phyloP scores from a whole-genome alignment of 2,888 invertebrate genomes.

The Theretra japonica region DNA sequence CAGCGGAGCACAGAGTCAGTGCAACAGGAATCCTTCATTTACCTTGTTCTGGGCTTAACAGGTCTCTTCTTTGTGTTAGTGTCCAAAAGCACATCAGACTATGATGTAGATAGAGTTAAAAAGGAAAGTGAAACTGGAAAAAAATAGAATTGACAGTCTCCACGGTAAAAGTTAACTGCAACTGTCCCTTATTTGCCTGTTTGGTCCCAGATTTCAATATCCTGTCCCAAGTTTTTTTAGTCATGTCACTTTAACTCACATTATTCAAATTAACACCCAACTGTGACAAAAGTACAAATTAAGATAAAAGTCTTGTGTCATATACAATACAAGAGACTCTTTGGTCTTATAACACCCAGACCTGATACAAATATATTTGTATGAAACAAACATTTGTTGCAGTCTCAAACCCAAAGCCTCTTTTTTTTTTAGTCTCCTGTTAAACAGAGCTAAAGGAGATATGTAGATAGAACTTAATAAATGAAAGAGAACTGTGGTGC shows the following conservation, averaged over 20 bases:
- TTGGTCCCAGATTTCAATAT: neutral
- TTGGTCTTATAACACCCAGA: too few relatives aligned
- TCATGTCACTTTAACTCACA: too few relatives aligned
- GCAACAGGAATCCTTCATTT: slow-evolving; percentile 61
- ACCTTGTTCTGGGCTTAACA: slow-evolving; percentile 52
- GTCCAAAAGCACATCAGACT: slow-evolving; percentile 59
- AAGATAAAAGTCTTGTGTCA: too few relatives aligned
- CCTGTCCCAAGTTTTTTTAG: too few relatives aligned
- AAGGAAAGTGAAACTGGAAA: slow-evolving; percentile 28
- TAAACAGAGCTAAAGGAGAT: neutral
- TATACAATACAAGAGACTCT: too few relatives aligned
- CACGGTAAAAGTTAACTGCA: slow-evolving; percentile 28
- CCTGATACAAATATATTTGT: too few relatives aligned
- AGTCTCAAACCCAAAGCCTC: too few relatives aligned
- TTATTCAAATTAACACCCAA: too few relatives aligned
- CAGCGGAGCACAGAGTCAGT: slow-evolving; percentile 39
- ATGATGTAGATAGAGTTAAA: slow-evolving; percentile 54
- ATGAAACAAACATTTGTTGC: too few relatives aligned
- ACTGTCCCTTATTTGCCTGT: neutral
- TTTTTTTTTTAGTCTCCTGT: too few relatives aligned
- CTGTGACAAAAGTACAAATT: too few relatives aligned
- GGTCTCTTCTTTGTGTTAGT: slow-evolving; percentile 55
- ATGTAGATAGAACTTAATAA: neutral
- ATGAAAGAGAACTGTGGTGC: neutral
- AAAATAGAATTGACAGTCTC: slow-evolving; percentile 28